Conservation (phyloP, 2,113 vertebrate species). For the Hypomesus transpacificus region DNA sequence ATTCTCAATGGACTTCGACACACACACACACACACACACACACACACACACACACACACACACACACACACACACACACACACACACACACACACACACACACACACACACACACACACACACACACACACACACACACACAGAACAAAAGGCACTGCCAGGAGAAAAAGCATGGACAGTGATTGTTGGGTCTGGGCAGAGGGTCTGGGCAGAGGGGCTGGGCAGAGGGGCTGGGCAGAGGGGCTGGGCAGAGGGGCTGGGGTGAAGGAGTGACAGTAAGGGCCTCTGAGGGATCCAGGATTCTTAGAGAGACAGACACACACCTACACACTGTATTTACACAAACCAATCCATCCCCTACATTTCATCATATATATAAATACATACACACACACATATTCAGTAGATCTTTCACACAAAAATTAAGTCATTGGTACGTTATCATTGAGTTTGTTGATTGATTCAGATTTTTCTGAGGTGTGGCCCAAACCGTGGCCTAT, state of each 20-base stretch:
- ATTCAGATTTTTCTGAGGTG: constrained; percentile 17
- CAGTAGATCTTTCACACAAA: constrained; percentile 48
- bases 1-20: neutral
- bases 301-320: constrained; percentile 33
- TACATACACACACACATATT: neutral
- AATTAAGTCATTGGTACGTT: constrained; percentile 49
- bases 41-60: neutral
- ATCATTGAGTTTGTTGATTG: constrained; percentile 35
- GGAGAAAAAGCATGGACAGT: constrained; percentile 52
- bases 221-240: constrained; percentile 6
- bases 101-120: constrained; percentile 14
- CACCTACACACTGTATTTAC: constrained; percentile 39
- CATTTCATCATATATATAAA: neutral
- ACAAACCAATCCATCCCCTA: constrained; percentile 24
- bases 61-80: constrained; percentile 16
- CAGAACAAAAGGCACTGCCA: constrained; percentile 73
- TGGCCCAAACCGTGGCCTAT: constrained; percentile 31
- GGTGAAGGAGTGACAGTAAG: neutral
- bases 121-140: constrained; percentile 37
- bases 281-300: constrained; percentile 45
- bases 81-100: constrained; percentile 13
- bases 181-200: constrained; percentile 17
- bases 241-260: too few species aligned
- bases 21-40: constrained; percentile 8
- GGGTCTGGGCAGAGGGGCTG: constrained; percentile 3